phyloP scores from a whole-genome alignment of 2,888 invertebrate genomes.

The Harpalus rufipes region DNA sequence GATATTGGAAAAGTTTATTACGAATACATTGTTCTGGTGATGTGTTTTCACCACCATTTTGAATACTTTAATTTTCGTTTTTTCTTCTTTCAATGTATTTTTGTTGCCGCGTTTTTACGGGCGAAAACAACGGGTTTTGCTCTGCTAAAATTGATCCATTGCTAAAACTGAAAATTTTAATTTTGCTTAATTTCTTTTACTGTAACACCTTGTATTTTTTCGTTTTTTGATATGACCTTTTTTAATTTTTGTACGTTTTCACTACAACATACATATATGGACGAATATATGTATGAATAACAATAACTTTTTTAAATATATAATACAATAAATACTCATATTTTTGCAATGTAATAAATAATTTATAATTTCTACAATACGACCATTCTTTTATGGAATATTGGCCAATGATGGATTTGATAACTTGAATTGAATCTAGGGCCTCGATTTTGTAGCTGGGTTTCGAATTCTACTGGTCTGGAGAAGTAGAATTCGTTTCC shows the following conservation, averaged over 20 bases:
- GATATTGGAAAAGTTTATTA: slow-evolving; percentile 42
- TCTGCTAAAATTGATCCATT: slow-evolving; percentile 1
- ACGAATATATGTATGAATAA: not conserved
- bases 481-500: too few relatives aligned
- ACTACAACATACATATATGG: not conserved
- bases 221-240: not conserved
- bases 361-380: too few relatives aligned
- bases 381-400: too few relatives aligned
- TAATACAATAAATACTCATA: too few relatives aligned
- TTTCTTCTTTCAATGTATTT: not conserved
- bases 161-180: slow-evolving; percentile 6
- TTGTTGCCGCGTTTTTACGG: slow-evolving; percentile 12
- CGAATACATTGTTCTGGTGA: slow-evolving; percentile 31
- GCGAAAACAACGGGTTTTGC: not conserved
- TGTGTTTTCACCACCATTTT: slow-evolving; percentile 34
- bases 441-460: too few relatives aligned
- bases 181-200: not conserved
- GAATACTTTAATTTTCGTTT: slow-evolving; percentile 26
- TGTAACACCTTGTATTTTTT: not conserved
- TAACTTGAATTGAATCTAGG: too few relatives aligned
- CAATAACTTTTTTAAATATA: not conserved
- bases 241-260: not conserved
- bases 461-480: too few relatives aligned
- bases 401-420: too few relatives aligned
- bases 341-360: too few relatives aligned